Base-by-base conservation (phyloP, 2,797 vertebrate genomes). In the Tragopan temminckii region DNA sequence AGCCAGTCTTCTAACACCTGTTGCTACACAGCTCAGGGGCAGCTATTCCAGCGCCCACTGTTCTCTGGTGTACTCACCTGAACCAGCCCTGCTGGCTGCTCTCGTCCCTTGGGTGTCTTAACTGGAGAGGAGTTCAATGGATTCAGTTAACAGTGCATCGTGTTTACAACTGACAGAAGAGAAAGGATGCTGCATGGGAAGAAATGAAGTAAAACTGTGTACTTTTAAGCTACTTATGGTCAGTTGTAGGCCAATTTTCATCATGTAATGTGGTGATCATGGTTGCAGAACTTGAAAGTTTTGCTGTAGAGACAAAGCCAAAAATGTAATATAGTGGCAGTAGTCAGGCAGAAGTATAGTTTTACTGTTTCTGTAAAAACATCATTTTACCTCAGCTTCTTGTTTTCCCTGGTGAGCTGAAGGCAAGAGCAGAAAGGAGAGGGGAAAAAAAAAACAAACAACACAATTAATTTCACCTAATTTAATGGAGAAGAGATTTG, bases 231-330 rank as follows among this genome's bases (percentile, higher is more conserved):
- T 57, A 46, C 8, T 58, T 45, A 18, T 40, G 24, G 7, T 24
- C 72, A 13, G 18, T 13, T 63, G 62, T 68, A 42, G 0, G 1
- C 23, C 11, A 38, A 15, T 35, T 86, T 72, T 74, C 7, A 48
- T 80, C 7, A 15, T 0, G 0, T 55, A 75, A 66, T 35, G 25
- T 25, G 57, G 61, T 45, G 6, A 11, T 13, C 61, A 9, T 4
- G 6, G 13, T 27, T 79, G 38, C 36, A 36, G 9, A 61, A 31
- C n/a, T 61, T 33, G 11, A 43, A 15, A 45, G 57, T 59, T 76
- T 76, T 88, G 8, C 4, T 43, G 5, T 57, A 35, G 61, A 48
- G 57, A 43, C 9, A 35, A 64, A 86, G 27, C 5, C 11, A 18
- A 58, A 78, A 72, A 21, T 66, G 24, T 64, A 64, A 38, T 35